Evolutionary conservation across 2,113 vertebrate species (phyloP), one percentile per base, ranked within the genome.

Genomic region (Spea bombifrons): DNA sequence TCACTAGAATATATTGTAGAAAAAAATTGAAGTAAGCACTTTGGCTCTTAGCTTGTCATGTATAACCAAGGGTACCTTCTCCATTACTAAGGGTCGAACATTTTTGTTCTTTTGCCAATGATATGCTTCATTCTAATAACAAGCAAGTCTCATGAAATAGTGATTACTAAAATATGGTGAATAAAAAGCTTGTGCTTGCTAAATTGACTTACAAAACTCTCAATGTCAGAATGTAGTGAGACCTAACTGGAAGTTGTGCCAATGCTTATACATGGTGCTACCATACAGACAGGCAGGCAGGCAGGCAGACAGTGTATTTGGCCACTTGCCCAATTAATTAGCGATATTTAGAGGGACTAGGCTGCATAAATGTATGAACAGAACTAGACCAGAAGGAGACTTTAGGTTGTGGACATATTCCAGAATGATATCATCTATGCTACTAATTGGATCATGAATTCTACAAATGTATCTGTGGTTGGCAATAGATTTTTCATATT

Each of bases 261-360:
- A 30, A 30, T 30, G 30, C 30, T 30, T 30, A 30, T 30, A 30
- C 30, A 30, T 30, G 30, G 30, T 30, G 30, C 30, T 30, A 30
- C 30, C 30, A 30, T 30, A 30, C 30, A 30, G 30, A 30, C 30
- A 30, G 30, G 2, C 30, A 30, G 30, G 2, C 30, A 8, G 7
- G 55, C 55, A 59, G 77, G 70, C 70, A 83, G 43, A 70, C 3
- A 81, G 50, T 7, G 4, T 44, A 65, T 78, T 83, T 83, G 75
- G 13, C 55, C 83, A 43, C 3, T 64, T 68, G 75, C 67, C 57
- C 48, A 76, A 61, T 65, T 30, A 76, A 81, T 55, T 52, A 52
- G 71, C 44, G 46, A 30, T 5, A 48, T 57, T 68, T 73, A 30
- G 64, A 72, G 59, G 71, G 71, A 80, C 47, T 49, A 63, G 61